phyloP scores from a whole-genome alignment of 2,888 invertebrate species.

The Rhamphomyia laevipes region DNA sequence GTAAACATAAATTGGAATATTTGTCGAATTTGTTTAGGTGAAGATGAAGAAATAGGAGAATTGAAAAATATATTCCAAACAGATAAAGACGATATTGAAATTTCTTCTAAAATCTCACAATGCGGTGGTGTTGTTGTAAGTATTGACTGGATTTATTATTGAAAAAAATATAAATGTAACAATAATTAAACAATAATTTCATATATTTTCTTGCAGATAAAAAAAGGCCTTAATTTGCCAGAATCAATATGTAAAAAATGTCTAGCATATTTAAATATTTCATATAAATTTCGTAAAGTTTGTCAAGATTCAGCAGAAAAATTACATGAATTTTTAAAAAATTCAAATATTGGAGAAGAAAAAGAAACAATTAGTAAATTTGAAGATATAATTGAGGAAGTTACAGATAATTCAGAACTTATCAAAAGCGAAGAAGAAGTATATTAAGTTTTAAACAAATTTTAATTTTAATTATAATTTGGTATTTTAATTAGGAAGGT shows the following conservation, averaged over 20 bases:
- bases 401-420: conserved; percentile 6
- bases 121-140: background rate
- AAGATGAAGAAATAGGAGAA: conserved; percentile 18
- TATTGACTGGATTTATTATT: too few species aligned
- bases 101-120: background rate
- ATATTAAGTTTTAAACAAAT: background rate
- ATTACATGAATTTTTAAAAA: conserved; percentile 14
- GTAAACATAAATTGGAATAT: background rate
- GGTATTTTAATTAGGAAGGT: too few species aligned
- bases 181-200: background rate
- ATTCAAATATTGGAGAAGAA: conserved; percentile 7
- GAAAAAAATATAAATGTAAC: background rate
- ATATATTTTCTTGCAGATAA: conserved; percentile 19
- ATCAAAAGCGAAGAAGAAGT: conserved; percentile 6
- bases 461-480: too few species aligned
- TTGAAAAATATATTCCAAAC: conserved; percentile 26
- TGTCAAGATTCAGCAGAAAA: conserved; percentile 28
- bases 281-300: conserved; percentile 31
- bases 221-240: conserved; percentile 24
- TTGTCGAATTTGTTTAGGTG: conserved; percentile 29
- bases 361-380: background rate
- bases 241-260: conserved; percentile 29
- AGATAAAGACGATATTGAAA: background rate
- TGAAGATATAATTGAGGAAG: conserved; percentile 13
- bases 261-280: conserved; percentile 25